These are phyloP conservation scores for Amblyjoppa proteus DNA, from an alignment of 2,888 invertebrate species.

Conservation along the genomic window DNA sequence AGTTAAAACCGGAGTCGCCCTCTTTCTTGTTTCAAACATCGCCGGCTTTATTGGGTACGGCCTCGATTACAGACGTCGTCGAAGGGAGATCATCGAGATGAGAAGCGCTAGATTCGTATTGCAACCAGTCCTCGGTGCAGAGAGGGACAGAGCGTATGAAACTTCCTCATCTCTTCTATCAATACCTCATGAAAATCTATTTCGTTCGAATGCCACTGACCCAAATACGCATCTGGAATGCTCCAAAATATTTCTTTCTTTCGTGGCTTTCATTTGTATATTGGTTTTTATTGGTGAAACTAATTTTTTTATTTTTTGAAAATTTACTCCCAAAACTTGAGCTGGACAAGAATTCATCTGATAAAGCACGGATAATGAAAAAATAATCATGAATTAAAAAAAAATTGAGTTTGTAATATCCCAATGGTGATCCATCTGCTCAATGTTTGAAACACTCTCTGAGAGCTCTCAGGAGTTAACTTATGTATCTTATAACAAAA, in stretches of 20 bases:
- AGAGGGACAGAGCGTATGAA: slow-evolving; percentile 92
- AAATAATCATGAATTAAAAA: too few species aligned
- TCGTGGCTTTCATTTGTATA: too few species aligned
- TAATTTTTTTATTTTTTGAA: too few species aligned
- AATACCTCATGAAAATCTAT: too few species aligned
- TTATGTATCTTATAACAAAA: not conserved
- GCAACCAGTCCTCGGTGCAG: slow-evolving; percentile 92
- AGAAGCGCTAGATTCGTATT: slow-evolving; percentile 92
- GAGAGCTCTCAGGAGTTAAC: too few species aligned
- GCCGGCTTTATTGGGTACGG: slow-evolving; percentile 84
- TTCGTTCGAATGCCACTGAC: not conserved
- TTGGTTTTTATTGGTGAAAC: too few species aligned
- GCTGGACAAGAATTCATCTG: too few species aligned
- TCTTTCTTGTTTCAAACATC: slow-evolving; percentile 85
- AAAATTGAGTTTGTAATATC: too few species aligned
- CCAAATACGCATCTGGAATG: not conserved
- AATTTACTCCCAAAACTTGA: too few species aligned
- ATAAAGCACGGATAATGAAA: too few species aligned
- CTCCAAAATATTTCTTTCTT: not conserved
- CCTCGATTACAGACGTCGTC: slow-evolving; percentile 84
- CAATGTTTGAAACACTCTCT: too few species aligned
- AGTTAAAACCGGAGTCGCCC: slow-evolving; percentile 50
- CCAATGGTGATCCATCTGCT: too few species aligned
- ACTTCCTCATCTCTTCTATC: not conserved
- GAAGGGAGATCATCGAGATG: slow-evolving; percentile 89